Base-by-base conservation (phyloP, 2,888 invertebrate species). In the Ctenicera cuprea region DNA sequence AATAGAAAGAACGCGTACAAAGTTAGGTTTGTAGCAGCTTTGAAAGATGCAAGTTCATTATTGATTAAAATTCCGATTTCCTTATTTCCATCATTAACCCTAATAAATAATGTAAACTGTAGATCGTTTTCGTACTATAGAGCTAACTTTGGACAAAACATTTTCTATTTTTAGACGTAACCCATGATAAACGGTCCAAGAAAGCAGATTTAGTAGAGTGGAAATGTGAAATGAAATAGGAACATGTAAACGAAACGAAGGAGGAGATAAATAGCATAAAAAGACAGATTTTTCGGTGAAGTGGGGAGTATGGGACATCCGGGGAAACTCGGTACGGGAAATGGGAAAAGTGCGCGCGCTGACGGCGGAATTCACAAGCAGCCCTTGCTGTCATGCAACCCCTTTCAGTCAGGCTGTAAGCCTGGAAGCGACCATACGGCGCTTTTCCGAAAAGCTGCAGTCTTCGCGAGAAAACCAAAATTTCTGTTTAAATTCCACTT, bases 181-280 rank as follows among this genome's bases (percentile, higher is more conserved):
- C 77, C 74, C 78, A 83, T 84, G 83, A 84, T 82, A 82, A 83
- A 83, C 81, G 83, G 82, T 80, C 80, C 79, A 79, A 80, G 81
- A 82, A 80, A 81, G 81, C 82, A 82, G 83, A 84, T 84, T 83
- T 82, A 82, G 82, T 82, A 82, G 82, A 82, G 82, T 83, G 83
- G 84, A 83, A 83, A 83, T 81, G 82, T 79, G 81, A 82, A 83
- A 83, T 83, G 83, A 83, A 82, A 83, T 82, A 83, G 82, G 83
- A 83, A 81, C 83, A 83, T 84, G 83, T 83, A 83, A 83, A 83
- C 83, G 81, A 82, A 83, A 83, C 82, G 82, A 81, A 76, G 81
- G 79, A 81, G 80, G 83, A 83, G 82, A 84, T 83, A 83, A 83
- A 83, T 81, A 82, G 82, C 81, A 80, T 81, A 83, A 83, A 83